Conservation (phyloP, 2,113 vertebrate genomes). For the Galbula dea region DNA sequence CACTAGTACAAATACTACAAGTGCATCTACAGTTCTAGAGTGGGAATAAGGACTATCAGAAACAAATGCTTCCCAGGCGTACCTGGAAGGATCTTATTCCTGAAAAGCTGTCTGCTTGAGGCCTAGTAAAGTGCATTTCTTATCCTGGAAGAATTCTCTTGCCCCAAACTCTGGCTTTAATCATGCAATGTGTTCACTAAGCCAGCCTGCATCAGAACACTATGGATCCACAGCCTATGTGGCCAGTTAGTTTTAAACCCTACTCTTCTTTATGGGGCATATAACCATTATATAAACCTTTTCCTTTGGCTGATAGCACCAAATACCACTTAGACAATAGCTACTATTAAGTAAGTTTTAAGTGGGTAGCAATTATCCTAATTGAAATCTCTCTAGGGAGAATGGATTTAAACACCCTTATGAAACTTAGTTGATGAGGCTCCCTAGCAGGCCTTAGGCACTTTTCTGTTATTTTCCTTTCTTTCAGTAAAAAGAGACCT, state of each 20-base stretch:
- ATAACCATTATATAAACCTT: background rate
- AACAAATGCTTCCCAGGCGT: background rate
- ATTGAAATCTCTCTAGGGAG: background rate
- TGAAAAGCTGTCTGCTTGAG: background rate
- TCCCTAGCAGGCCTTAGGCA: background rate
- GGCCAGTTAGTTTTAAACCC: background rate
- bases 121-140: background rate
- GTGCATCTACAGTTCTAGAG: background rate
- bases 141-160: background rate
- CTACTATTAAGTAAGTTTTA: background rate
- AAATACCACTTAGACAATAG: background rate
- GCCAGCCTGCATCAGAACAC: background rate
- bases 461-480: background rate
- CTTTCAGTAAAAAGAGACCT: background rate
- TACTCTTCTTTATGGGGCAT: background rate
- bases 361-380: background rate
- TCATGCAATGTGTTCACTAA: background rate
- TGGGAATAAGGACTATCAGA: background rate
- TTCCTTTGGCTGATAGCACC: background rate
- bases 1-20: background rate
- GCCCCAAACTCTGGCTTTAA: background rate
- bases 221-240: background rate
- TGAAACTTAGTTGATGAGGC: background rate
- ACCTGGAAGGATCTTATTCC: background rate
- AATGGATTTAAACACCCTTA: background rate